phyloP scores from a whole-genome alignment of 2,888 invertebrate species.

The Luperina nickerlii region DNA sequence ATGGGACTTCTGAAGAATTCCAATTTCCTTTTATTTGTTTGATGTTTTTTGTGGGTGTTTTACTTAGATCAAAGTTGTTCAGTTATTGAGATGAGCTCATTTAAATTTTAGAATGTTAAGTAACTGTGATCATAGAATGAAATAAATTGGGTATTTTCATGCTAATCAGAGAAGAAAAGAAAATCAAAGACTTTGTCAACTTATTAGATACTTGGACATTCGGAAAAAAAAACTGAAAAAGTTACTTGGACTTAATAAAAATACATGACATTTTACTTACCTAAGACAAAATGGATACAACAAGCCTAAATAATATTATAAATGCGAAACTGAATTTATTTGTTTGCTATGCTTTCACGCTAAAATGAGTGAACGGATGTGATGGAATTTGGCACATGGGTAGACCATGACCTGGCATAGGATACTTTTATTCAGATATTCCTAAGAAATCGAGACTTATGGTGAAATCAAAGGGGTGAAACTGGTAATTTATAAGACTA shows the following conservation, averaged over 20 bases:
- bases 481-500: not conserved
- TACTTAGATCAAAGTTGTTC: slow-evolving; percentile 55
- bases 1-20: slow-evolving; percentile 63
- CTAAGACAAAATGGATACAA: not conserved
- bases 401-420: not conserved
- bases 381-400: not conserved
- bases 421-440: not conserved
- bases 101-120: slow-evolving; percentile 61
- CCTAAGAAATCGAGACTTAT: not conserved
- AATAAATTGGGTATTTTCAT: slow-evolving; percentile 58
- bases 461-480: not conserved
- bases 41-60: slow-evolving; percentile 62
- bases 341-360: not conserved
- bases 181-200: slow-evolving; percentile 33
- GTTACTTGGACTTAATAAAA: not conserved
- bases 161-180: slow-evolving; percentile 37
- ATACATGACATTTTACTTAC: not conserved
- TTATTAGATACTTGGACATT: not conserved
- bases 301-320: not conserved
- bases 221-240: not conserved
- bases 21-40: slow-evolving; percentile 65
- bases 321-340: not conserved
- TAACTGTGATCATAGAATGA: slow-evolving; percentile 54
- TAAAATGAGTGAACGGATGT: not conserved
- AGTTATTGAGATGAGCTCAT: slow-evolving; percentile 64